Percentiles rank a stretch among this genome's conserved stretches.
phyloP scores from a whole-genome alignment of 2,113 vertebrate species.

The Strigops habroptila region DNA sequence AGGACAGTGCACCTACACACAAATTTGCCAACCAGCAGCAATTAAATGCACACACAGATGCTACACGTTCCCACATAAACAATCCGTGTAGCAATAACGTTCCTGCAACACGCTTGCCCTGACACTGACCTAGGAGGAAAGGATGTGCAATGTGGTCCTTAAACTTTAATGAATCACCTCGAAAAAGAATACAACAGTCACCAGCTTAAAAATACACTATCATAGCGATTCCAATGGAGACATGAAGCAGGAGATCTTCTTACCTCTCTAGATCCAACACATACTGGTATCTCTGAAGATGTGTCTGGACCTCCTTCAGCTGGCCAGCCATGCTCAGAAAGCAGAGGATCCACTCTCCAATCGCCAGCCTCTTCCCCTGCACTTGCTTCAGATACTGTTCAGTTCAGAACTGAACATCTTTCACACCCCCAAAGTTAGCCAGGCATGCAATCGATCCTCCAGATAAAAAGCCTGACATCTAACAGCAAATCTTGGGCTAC shows the following conservation, averaged over 20 bases:
- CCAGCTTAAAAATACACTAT: background rate
- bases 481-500: background rate
- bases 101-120: background rate
- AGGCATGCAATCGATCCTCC: background rate
- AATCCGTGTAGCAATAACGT: background rate
- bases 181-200: background rate
- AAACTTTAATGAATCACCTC: background rate
- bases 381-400: background rate
- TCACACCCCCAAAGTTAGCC: constrained; percentile 3
- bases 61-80: constrained; percentile 5
- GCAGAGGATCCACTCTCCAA: background rate
- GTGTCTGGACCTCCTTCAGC: background rate
- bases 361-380: background rate
- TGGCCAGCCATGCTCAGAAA: background rate
- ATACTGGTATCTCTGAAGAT: background rate
- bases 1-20: accelerated
- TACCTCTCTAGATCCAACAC: background rate
- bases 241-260: background rate
- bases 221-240: background rate
- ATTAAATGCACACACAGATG: background rate
- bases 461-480: background rate
- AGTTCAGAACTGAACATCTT: background rate
- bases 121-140: background rate
- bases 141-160: background rate
- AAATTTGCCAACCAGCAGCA: background rate